Conservation (phyloP, 2,113 vertebrate species). For the Australoheros scitulus region DNA sequence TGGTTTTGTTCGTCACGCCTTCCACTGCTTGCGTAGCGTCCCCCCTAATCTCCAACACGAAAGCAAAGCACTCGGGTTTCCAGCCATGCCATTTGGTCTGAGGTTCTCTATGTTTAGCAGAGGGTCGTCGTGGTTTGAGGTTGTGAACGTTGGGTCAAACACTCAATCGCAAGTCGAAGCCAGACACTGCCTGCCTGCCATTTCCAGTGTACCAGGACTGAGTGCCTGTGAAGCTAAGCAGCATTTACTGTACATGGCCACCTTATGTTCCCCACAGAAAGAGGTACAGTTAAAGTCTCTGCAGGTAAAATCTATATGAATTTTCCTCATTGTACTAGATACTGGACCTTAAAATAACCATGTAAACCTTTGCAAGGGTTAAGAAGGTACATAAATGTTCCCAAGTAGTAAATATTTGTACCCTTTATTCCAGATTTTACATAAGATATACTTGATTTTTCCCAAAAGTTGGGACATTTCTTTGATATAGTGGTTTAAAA, state of each 20-base stretch:
- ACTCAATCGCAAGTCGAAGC: slow-evolving; percentile 12
- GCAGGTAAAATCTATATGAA: neutral
- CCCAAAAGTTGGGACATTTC: no score
- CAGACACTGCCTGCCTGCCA: slow-evolving; percentile 20
- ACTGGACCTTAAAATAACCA: neutral
- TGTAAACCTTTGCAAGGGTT: neutral
- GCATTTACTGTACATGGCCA: neutral
- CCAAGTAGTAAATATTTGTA: neutral
- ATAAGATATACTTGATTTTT: no score
- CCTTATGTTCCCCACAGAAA: neutral
- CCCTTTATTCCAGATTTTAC: neutral
- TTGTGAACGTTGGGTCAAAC: slow-evolving; percentile 44
- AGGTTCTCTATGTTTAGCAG: slow-evolving; percentile 75
- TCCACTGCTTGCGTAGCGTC: slow-evolving; percentile 54
- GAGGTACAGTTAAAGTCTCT: neutral
- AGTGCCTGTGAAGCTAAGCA: neutral
- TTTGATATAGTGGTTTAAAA: no score
- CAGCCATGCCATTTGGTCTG: slow-evolving; percentile 64
- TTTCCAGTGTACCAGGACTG: neutral
- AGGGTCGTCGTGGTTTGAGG: slow-evolving; percentile 65
- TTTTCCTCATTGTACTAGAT: no score
- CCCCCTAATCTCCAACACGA: slow-evolving; percentile 42
- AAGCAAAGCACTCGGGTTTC: slow-evolving; percentile 49
- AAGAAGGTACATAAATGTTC: neutral
- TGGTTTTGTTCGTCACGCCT: slow-evolving; percentile 52